Percentiles rank a stretch among this genome's conserved stretches.
phyloP scores from a whole-genome alignment of 2,797 vertebrate genomes.

The Xenentodon cancila region DNA sequence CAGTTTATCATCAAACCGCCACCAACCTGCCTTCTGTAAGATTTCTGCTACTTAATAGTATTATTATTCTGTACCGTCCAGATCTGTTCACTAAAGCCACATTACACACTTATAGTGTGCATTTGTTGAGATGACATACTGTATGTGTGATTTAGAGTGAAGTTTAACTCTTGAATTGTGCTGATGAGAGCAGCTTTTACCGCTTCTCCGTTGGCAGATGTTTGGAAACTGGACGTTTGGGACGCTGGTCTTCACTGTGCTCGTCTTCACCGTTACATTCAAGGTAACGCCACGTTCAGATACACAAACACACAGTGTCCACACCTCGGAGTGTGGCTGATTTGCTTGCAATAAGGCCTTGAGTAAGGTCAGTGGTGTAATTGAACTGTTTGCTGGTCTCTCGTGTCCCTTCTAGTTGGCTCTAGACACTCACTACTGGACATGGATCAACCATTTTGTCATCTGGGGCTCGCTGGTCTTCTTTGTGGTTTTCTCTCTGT shows the following conservation, averaged over 20 bases:
- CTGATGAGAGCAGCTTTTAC: not conserved
- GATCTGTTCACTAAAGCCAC: no score
- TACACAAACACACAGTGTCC: no score
- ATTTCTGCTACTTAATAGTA: not conserved
- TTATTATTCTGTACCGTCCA: not conserved
- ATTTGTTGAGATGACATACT: no score
- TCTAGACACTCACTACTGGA: conserved; percentile 98
- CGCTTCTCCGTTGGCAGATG: conserved; percentile 78
- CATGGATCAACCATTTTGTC: conserved; percentile 98
- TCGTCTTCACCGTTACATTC: conserved; percentile 95
- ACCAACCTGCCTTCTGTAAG: not conserved
- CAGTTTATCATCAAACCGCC: not conserved
- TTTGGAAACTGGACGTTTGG: conserved; percentile 99
- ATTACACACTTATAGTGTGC: no score
- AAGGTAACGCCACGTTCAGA: conserved; percentile 82
- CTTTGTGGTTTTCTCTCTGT: conserved; percentile 94
- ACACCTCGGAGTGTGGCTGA: conserved; percentile 2
- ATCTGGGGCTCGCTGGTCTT: conserved; percentile 97
- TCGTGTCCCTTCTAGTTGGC: conserved; percentile 81
- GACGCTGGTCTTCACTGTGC: conserved; percentile 94
- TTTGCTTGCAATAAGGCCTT: not conserved
- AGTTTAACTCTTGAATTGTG: not conserved
- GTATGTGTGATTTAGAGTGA: no score
- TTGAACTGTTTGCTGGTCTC: not conserved
- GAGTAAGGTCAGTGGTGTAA: not conserved